Evolutionary conservation across 2,113 vertebrate species (phyloP).

Genomic region (Bettongia penicillata): DNA sequence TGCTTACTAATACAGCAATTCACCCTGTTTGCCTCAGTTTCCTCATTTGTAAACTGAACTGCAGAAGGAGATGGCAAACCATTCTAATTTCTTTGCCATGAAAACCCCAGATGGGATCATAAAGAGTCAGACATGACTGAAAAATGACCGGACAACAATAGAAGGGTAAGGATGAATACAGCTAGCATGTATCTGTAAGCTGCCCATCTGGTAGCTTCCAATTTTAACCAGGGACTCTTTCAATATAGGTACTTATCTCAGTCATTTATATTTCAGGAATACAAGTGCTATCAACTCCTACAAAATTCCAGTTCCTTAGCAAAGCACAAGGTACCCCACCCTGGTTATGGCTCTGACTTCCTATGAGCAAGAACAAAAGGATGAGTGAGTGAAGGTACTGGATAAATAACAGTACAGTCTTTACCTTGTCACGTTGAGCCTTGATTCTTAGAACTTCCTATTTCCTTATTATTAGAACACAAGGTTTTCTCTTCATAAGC

Average conservation of each 20-base stretch:
- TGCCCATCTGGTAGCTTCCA: background rate
- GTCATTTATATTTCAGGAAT: background rate
- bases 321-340: background rate
- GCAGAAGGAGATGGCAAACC: background rate
- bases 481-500: conserved; percentile 33
- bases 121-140: background rate
- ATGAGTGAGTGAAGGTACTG: background rate
- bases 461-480: conserved; percentile 50
- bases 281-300: background rate
- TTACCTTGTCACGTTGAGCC: background rate
- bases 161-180: background rate
- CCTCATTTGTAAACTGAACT: background rate
- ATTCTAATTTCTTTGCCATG: background rate
- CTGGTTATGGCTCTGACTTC: background rate
- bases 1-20: no score
- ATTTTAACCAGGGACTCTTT: background rate
- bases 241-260: background rate
- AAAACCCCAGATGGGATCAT: no score
- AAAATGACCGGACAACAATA: background rate
- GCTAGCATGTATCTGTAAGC: background rate
- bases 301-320: background rate
- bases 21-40: no score
- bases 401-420: background rate
- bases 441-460: conserved; percentile 30
- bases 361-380: background rate